Percentiles rank a stretch among this genome's conserved stretches.
Evolutionary conservation across 2,797 vertebrate genomes (phyloP).

Genomic region (Phaenicophaeus curvirostris): DNA sequence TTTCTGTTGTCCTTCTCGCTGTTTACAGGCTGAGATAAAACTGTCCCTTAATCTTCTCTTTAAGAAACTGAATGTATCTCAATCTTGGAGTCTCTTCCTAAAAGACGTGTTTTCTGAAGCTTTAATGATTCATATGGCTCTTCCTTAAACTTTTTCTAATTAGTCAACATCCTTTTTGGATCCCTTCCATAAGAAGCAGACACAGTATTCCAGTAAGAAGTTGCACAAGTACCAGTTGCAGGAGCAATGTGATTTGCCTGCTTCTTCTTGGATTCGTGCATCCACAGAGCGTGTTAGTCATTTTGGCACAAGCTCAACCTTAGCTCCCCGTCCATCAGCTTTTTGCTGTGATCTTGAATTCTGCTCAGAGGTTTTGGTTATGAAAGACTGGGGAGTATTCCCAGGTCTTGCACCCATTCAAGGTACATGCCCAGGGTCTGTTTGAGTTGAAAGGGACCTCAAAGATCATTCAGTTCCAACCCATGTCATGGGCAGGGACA

Average conservation of each 20-base stretch:
- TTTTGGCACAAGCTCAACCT: slow-evolving; percentile 18
- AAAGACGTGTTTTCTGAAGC: slow-evolving; percentile 57
- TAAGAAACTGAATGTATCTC: slow-evolving; percentile 12
- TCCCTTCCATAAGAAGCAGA: slow-evolving; percentile 47
- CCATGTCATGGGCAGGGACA: too few species aligned
- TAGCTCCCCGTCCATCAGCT: background rate
- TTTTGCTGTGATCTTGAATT: background rate
- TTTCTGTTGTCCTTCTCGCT: slow-evolving; percentile 32
- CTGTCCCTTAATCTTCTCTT: slow-evolving; percentile 21
- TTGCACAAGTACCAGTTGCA: slow-evolving; percentile 35
- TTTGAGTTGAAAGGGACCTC: too few species aligned
- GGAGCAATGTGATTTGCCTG: slow-evolving; percentile 4
- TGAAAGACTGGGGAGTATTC: background rate
- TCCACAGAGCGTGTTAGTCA: background rate
- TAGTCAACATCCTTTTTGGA: slow-evolving; percentile 63
- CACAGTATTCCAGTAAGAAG: slow-evolving; percentile 23
- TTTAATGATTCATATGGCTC: slow-evolving; percentile 67
- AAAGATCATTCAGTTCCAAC: too few species aligned
- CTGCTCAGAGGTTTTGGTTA: background rate
- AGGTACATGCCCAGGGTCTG: background rate
- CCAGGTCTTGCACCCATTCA: background rate
- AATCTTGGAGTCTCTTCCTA: slow-evolving; percentile 39
- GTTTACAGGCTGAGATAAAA: slow-evolving; percentile 48
- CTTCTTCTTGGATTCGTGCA: background rate
- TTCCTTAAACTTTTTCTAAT: slow-evolving; percentile 70